Conservation (phyloP, 2,888 invertebrate genomes). For the Ornithoptera alexandrae region DNA sequence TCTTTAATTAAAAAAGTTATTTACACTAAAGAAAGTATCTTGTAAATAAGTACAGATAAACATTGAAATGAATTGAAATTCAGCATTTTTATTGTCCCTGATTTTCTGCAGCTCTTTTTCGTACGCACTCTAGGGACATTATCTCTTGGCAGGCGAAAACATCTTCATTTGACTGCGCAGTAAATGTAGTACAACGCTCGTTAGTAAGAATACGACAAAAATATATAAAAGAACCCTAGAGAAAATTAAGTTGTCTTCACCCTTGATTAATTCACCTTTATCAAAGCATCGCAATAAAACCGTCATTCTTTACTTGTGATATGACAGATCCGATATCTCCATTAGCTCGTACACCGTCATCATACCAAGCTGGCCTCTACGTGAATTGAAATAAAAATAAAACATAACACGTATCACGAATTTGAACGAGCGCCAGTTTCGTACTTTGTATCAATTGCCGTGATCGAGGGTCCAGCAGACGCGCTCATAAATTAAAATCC, state of each 20-base stretch:
- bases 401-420: slow-evolving; percentile 57
- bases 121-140: neutral
- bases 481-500: slow-evolving; percentile 73
- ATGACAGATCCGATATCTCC: slow-evolving; percentile 74
- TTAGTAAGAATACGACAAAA: slow-evolving; percentile 5
- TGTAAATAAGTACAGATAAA: no score
- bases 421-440: slow-evolving; percentile 49
- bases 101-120: neutral
- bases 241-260: slow-evolving; percentile 43
- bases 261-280: slow-evolving; percentile 51
- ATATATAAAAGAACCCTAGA: slow-evolving; percentile 29
- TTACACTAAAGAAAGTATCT: no score
- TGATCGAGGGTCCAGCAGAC: slow-evolving; percentile 50
- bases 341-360: slow-evolving; percentile 65
- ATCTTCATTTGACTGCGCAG: neutral
- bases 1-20: no score
- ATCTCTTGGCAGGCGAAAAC: neutral
- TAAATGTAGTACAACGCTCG: neutral
- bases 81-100: no score
- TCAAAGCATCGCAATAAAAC: slow-evolving; percentile 70
- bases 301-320: slow-evolving; percentile 69
- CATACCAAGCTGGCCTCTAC: slow-evolving; percentile 51
- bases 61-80: no score
- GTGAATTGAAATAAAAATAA: slow-evolving; percentile 47
- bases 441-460: slow-evolving; percentile 45